These are phyloP conservation scores for Zosterops borbonicus DNA, from an alignment of 2,113 vertebrate genomes.

Conservation along the genomic window DNA sequence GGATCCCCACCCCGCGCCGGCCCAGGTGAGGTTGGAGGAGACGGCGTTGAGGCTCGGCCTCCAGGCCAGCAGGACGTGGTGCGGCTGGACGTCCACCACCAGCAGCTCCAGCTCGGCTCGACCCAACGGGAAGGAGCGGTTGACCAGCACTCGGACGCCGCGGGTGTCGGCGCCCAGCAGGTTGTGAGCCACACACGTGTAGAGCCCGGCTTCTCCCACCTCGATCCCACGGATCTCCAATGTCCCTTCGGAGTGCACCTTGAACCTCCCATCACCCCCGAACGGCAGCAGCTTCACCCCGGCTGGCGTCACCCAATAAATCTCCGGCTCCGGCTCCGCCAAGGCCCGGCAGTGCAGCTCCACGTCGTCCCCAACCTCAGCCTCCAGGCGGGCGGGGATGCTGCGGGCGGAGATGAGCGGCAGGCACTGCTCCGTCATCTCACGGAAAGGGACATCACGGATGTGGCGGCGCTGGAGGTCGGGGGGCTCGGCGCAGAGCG, in stretches of 20 bases:
- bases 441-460: slow-evolving; percentile 87
- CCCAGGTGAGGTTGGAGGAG: slow-evolving; percentile 89
- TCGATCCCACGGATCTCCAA: slow-evolving; percentile 84
- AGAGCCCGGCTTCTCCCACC: slow-evolving; percentile 80
- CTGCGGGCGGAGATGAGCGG: slow-evolving; percentile 86
- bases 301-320: slow-evolving; percentile 92
- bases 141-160: slow-evolving; percentile 82
- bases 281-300: slow-evolving; percentile 79
- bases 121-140: slow-evolving; percentile 64
- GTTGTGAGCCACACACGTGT: slow-evolving; percentile 96
- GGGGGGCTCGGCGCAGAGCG: slow-evolving; percentile 90
- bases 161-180: slow-evolving; percentile 89
- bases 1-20: slow-evolving; percentile 51
- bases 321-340: slow-evolving; percentile 88
- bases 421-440: slow-evolving; percentile 89
- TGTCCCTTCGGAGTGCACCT: slow-evolving; percentile 86
- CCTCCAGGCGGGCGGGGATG: slow-evolving; percentile 80
- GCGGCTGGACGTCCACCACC: slow-evolving; percentile 78
- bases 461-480: slow-evolving; percentile 85
- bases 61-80: slow-evolving; percentile 85
- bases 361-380: slow-evolving; percentile 65
- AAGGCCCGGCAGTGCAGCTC: slow-evolving; percentile 90
- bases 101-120: slow-evolving; percentile 67
- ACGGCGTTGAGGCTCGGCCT: slow-evolving; percentile 78
- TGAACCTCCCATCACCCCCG: slow-evolving; percentile 52